Conservation (phyloP, 2,797 vertebrate species). For the Kryptolebias ocellatus region DNA sequence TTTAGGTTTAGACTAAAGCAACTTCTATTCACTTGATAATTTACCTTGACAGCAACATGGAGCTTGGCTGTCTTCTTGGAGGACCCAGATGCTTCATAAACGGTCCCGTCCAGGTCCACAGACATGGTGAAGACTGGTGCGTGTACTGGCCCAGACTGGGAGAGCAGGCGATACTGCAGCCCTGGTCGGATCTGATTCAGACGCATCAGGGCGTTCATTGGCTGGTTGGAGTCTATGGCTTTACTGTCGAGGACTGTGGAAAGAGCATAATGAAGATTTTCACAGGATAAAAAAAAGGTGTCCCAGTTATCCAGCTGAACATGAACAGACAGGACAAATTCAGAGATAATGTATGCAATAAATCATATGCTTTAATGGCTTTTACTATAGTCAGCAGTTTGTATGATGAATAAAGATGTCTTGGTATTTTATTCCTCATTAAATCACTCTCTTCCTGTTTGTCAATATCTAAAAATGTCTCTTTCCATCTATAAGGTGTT, state of each 20-base stretch:
- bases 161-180: slow-evolving; percentile 97
- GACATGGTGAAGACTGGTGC: slow-evolving; percentile 99
- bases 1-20: neutral
- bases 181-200: slow-evolving; percentile 99
- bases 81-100: slow-evolving; percentile 96
- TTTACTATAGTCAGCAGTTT: slow-evolving; percentile 36
- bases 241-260: slow-evolving; percentile 94
- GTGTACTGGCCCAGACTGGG: slow-evolving; percentile 98
- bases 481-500: slow-evolving; percentile 53
- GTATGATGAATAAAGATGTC: slow-evolving; percentile 41
- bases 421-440: slow-evolving; percentile 44
- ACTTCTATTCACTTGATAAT: neutral
- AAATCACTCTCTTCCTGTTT: slow-evolving; percentile 43
- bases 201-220: slow-evolving; percentile 98
- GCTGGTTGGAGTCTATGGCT: slow-evolving; percentile 96
- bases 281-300: neutral
- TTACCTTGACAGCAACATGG: slow-evolving; percentile 97
- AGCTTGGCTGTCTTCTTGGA: slow-evolving; percentile 99
- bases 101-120: slow-evolving; percentile 94
- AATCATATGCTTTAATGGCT: slow-evolving; percentile 39
- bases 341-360: slow-evolving; percentile 19
- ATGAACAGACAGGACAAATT: slow-evolving; percentile 32
- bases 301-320: neutral
- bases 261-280: slow-evolving; percentile 7
- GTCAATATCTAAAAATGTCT: slow-evolving; percentile 54